Conservation (phyloP, 2,888 invertebrate genomes). For the Agrenia bidenticulata region DNA sequence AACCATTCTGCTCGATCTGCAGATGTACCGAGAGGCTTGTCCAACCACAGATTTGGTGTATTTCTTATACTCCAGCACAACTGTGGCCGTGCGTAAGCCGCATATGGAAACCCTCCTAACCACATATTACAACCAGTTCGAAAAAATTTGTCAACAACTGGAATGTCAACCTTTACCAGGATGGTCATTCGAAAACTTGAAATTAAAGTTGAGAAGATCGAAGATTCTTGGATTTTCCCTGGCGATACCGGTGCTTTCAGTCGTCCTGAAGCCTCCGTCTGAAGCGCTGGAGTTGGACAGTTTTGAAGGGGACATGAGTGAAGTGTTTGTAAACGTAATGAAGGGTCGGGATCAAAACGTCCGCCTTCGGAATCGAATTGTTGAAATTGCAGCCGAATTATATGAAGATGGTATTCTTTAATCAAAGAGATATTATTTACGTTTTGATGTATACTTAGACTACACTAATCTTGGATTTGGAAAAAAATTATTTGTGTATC, state of each 20-base stretch:
- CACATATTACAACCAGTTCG: no score
- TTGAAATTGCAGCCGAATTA: background rate
- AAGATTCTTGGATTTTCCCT: background rate
- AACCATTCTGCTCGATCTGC: no score
- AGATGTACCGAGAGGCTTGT: no score
- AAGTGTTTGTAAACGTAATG: background rate
- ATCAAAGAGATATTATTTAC: background rate
- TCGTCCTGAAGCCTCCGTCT: background rate
- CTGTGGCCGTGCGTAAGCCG: no score
- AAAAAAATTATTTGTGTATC: no score
- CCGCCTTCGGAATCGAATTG: background rate
- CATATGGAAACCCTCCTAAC: no score
- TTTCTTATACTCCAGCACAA: no score
- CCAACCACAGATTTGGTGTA: no score
- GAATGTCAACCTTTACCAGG: no score
- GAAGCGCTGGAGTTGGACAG: background rate
- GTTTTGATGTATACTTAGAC: background rate
- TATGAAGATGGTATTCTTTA: background rate
- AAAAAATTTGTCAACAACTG: no score
- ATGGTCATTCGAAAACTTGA: no score
- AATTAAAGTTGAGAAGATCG: no score
- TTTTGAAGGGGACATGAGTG: background rate
- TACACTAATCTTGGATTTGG: background rate
- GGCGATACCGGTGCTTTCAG: background rate
- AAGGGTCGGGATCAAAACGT: background rate